Evolutionary conservation across 2,797 vertebrate genomes (phyloP), one percentile per base, ranked within the genome.

Genomic region (Sebastiscus albofasciatus): DNA sequence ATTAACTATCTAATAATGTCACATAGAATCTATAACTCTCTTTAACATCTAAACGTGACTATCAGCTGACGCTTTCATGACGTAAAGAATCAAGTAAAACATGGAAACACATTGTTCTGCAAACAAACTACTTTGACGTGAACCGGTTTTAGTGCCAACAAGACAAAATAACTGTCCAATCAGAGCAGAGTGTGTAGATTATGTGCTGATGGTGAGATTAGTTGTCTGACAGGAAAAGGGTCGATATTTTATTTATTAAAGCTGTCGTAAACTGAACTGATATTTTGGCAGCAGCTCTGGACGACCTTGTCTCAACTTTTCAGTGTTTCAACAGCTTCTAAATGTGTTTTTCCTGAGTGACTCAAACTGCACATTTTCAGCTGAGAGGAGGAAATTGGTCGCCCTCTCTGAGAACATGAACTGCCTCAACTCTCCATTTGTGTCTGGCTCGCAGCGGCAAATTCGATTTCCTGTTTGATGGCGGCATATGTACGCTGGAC

Each of bases 351-450:
- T 62, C 26, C 52, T 42, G 67, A 72, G 54, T 33, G 60, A 67
- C 60, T 67, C 66, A 66, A 62, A 22, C 56, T 20, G n/a, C 69
- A 72, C 76, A 52, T 54, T 75, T 77, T 59, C 42, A 26, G 55
- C 60, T 52, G 65, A 83, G 65, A 71, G 67, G 42, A 76, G 68
- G 67, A 80, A 84, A 77, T 76, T 77, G 74, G 73, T 76, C 2
- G 34, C 42, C 39, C 33, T 76, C 42, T 69, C 11, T 3, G 18
- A 68, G 64, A 70, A 74, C 67, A 8, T 2, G 24, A 77, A 64
- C 54, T 11, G n/a, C 59, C 64, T 72, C 54, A 1, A 7, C 66
- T 34, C 70, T 66, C 65, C 65, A 62, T 69, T 65, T 73, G 54
- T 20, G 59, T 39, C 61, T 62, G 61, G 39, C 13, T 24, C 8